These are phyloP conservation scores for Carcharodon carcharias DNA, from an alignment of 2,797 vertebrate species.

Conservation along the genomic window DNA sequence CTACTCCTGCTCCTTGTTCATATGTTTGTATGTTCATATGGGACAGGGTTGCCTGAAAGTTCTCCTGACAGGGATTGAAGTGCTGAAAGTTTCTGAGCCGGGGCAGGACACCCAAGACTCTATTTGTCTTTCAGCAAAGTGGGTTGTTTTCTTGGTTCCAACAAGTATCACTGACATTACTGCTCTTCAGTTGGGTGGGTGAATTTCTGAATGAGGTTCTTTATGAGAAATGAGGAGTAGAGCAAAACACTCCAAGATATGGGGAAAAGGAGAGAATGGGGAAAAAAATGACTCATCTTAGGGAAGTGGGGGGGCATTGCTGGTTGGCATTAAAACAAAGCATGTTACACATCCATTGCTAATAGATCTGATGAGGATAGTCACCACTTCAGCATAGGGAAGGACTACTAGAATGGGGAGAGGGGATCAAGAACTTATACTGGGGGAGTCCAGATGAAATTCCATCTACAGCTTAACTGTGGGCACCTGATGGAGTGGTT, in stretches of 20 bases:
- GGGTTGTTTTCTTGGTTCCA: background rate
- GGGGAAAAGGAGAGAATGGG: background rate
- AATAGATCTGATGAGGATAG: too few species aligned
- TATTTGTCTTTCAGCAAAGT: background rate
- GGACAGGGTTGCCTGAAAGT: background rate
- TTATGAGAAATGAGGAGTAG: background rate
- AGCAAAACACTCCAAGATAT: background rate
- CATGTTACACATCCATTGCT: background rate
- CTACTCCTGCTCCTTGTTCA: too few species aligned
- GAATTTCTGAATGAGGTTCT: background rate
- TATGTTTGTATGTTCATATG: background rate
- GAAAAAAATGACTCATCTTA: background rate
- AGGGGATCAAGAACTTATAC: background rate
- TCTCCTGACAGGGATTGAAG: background rate
- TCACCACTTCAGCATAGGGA: too few species aligned
- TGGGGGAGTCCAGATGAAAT: background rate
- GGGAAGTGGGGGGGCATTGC: background rate
- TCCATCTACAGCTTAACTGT: background rate
- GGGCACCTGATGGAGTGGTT: background rate
- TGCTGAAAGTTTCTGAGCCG: background rate
- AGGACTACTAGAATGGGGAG: too few species aligned
- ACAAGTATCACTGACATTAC: background rate
- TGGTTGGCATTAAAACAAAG: background rate
- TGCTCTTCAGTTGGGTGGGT: background rate
- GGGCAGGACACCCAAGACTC: background rate